These are phyloP conservation scores for Trissolcus japonicus DNA, from an alignment of 2,888 invertebrate genomes.

Conservation along the genomic window DNA sequence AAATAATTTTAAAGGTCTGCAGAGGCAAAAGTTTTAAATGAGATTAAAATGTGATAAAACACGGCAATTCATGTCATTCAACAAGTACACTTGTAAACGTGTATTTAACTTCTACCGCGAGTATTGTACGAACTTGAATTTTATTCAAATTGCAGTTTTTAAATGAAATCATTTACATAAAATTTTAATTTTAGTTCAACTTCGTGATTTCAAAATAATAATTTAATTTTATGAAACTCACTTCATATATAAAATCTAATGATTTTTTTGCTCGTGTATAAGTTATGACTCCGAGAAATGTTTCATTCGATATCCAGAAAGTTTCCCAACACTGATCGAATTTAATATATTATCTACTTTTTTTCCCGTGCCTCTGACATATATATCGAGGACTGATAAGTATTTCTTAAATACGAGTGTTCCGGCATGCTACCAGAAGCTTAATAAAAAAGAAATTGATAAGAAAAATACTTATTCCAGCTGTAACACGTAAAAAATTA, in stretches of 20 bases:
- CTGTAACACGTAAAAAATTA: too few relatives aligned
- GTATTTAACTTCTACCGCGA: constrained; percentile 1
- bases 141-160: too few relatives aligned
- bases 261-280: constrained; percentile 4
- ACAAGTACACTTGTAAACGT: constrained; percentile 24
- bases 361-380: constrained; percentile 16
- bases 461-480: constrained; percentile 2
- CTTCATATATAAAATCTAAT: background rate
- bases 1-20: constrained; percentile 23
- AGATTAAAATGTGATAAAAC: constrained; percentile 26
- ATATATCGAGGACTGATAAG: constrained; percentile 32
- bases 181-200: background rate
- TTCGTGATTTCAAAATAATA: background rate
- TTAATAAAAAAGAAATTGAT: constrained; percentile 10
- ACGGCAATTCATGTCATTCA: constrained; percentile 18
- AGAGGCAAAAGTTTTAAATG: constrained; percentile 25
- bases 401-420: constrained; percentile 18
- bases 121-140: background rate
- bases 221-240: background rate
- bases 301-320: constrained; percentile 13
- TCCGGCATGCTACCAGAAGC: background rate
- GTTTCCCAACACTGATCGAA: constrained; percentile 28
- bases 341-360: constrained; percentile 31
- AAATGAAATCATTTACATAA: too few relatives aligned
- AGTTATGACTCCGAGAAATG: constrained; percentile 5